A percentile compares a stretch with the other conserved stretches of the same genome.
Evolutionary conservation across 1,140 invertebrate species (phyloP).

Genomic region (Homalodisca vitripennis): DNA sequence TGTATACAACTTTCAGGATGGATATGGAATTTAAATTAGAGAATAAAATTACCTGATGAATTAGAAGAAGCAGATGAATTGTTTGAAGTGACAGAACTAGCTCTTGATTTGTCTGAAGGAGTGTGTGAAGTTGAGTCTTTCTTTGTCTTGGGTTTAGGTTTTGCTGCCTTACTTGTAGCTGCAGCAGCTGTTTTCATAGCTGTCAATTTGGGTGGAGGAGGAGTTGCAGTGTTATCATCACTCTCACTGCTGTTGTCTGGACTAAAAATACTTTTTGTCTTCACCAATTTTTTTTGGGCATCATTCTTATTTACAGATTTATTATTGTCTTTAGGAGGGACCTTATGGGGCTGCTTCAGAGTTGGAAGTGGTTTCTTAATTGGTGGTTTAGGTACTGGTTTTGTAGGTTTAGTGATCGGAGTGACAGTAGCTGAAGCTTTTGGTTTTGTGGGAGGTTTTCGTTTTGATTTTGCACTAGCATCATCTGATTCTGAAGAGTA

Average conservation of each 20-base stretch:
- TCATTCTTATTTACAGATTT: conserved; percentile 46
- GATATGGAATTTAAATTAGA: not conserved
- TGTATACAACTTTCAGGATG: no score
- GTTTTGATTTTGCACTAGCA: conserved; percentile 45
- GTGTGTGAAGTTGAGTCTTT: conserved; percentile 42
- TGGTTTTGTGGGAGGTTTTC: conserved; percentile 53
- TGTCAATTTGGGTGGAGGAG: conserved; percentile 46
- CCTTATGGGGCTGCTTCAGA: conserved; percentile 28
- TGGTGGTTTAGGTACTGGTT: conserved; percentile 35
- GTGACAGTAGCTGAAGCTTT: conserved; percentile 56
- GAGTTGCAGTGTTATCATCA: conserved; percentile 49
- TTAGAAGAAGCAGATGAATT: conserved; percentile 46
- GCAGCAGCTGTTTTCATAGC: conserved; percentile 51
- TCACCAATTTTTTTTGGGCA: conserved; percentile 56
- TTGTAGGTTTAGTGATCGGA: conserved; percentile 39
- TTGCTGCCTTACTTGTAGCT: conserved; percentile 37
- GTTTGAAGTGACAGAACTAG: conserved; percentile 50
- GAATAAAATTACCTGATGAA: conserved; percentile 36
- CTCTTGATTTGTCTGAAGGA: conserved; percentile 47
- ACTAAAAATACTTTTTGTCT: conserved; percentile 80
- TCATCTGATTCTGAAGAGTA: conserved; percentile 46
- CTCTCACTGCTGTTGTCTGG: conserved; percentile 79
- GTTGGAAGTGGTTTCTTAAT: conserved; percentile 29
- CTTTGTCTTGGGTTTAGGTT: conserved; percentile 42
- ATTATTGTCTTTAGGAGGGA: conserved; percentile 32